Conservation (phyloP, 2,888 invertebrate genomes). For the Phaedon cochleariae region DNA sequence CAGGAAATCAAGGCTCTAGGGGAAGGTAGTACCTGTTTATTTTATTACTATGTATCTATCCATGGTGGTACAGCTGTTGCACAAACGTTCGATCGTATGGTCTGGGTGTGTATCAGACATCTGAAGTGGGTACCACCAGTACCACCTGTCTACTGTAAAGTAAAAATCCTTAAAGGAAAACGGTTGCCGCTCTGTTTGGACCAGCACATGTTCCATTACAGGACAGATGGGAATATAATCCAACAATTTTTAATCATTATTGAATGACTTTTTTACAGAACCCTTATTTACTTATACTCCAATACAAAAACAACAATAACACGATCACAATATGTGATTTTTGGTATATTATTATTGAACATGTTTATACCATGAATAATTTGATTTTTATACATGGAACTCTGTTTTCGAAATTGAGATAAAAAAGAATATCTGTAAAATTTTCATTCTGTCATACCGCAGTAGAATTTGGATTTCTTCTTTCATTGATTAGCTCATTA, state of each 20-base stretch:
- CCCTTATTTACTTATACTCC: too few relatives aligned
- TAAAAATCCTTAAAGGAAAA: neutral
- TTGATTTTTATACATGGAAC: too few relatives aligned
- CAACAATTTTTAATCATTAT: neutral
- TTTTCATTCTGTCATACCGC: too few relatives aligned
- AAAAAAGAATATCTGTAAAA: too few relatives aligned
- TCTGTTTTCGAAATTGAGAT: too few relatives aligned
- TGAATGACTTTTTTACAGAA: neutral
- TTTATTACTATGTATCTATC: conserved; percentile 11
- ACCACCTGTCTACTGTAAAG: neutral
- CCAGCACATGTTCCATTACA: neutral
- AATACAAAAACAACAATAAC: too few relatives aligned
- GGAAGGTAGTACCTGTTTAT: conserved; percentile 13
- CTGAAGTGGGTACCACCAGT: neutral
- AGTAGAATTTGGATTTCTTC: too few relatives aligned
- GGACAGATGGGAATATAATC: neutral
- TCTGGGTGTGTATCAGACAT: neutral
- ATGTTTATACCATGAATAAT: too few relatives aligned
- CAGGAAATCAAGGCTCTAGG: conserved; percentile 6
- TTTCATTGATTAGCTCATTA: too few relatives aligned
- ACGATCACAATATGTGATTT: too few relatives aligned
- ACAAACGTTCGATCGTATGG: neutral
- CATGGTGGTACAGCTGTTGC: conserved; percentile 19
- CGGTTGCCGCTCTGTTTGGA: neutral
- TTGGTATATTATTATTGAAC: too few relatives aligned